Evolutionary conservation across 2,113 vertebrate species (phyloP).

Genomic region (Eretmodus cyanostictus): DNA sequence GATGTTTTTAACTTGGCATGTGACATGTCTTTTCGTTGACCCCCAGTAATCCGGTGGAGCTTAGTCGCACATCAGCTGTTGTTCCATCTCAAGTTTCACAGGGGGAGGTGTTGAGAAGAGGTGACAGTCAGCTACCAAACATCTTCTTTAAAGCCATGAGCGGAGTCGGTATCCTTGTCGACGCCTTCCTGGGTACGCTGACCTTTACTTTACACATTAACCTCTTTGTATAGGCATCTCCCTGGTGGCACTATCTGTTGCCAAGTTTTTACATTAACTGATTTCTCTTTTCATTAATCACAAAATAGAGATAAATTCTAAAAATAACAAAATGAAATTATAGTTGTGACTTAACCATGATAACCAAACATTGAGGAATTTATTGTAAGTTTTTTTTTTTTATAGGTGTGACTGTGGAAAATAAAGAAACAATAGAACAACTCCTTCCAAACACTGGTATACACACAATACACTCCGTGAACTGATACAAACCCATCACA

Average conservation of each 20-base stretch:
- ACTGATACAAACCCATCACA: background rate
- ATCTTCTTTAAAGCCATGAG: constrained; percentile 84
- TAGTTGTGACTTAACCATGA: background rate
- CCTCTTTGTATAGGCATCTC: background rate
- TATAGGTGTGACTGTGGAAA: background rate
- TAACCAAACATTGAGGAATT: background rate
- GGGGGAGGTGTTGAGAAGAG: constrained; percentile 79
- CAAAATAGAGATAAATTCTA: background rate
- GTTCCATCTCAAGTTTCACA: constrained; percentile 74
- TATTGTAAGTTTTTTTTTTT: background rate
- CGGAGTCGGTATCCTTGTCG: constrained; percentile 85
- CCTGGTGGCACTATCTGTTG: background rate
- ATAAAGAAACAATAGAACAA: background rate
- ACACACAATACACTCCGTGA: background rate
- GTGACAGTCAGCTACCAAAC: constrained; percentile 37
- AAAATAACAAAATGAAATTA: background rate
- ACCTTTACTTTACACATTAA: background rate
- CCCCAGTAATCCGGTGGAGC: constrained; percentile 14
- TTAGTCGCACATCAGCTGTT: background rate
- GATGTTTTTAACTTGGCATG: background rate
- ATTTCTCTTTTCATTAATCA: background rate
- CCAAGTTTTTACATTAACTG: background rate
- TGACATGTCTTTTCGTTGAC: background rate
- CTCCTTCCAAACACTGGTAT: background rate
- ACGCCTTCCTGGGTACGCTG: constrained; percentile 87